These are phyloP conservation scores for Octonoba sinensis DNA, from an alignment of 2,888 invertebrate species.

Conservation along the genomic window DNA sequence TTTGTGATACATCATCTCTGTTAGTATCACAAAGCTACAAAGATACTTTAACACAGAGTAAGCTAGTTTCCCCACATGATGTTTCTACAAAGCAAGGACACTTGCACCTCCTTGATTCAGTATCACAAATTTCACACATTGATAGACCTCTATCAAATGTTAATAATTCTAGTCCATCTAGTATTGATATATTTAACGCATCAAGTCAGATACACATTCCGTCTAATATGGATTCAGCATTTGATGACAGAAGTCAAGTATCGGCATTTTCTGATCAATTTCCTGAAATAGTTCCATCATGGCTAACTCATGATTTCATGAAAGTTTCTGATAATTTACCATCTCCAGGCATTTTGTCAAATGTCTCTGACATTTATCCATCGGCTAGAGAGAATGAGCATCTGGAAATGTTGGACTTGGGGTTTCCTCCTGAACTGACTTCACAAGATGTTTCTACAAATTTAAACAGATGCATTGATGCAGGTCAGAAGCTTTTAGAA, in stretches of 20 bases:
- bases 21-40: constrained; percentile 50
- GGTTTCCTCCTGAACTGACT: constrained; percentile 38
- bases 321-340: constrained; percentile 45
- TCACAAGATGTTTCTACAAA: constrained; percentile 36
- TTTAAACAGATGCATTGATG: constrained; percentile 36
- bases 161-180: constrained; percentile 42
- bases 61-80: constrained; percentile 28
- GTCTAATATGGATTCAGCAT: constrained; percentile 25
- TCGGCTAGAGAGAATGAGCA: constrained; percentile 24
- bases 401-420: constrained; percentile 51
- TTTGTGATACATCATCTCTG: constrained; percentile 48
- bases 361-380: constrained; percentile 55
- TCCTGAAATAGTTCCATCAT: constrained; percentile 59
- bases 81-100: constrained; percentile 24
- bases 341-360: constrained; percentile 47
- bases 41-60: constrained; percentile 35
- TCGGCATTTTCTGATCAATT: constrained; percentile 54
- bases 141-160: constrained; percentile 35
- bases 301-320: constrained; percentile 59
- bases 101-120: constrained; percentile 21
- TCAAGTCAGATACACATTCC: constrained; percentile 41
- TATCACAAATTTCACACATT: constrained; percentile 35
- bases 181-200: constrained; percentile 37
- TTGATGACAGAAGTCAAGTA: constrained; percentile 37
- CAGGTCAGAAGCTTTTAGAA: constrained; percentile 43